Evolutionary conservation across 2,113 vertebrate species (phyloP).

Genomic region (Alosa alosa): DNA sequence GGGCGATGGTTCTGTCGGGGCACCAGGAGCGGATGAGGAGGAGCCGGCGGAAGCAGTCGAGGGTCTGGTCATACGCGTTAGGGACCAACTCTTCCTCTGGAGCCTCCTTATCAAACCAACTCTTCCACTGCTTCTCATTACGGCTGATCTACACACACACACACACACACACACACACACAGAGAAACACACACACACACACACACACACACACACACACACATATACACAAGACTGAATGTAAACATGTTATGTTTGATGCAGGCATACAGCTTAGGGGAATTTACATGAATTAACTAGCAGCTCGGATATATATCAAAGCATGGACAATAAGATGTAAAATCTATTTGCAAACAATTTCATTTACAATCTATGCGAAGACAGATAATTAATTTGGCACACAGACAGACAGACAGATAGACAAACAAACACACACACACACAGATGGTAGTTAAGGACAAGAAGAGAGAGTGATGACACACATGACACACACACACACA

Average conservation of each 20-base stretch:
- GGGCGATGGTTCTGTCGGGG: conserved; percentile 92
- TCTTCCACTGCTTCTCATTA: conserved; percentile 92
- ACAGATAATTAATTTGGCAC: not conserved
- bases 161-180: not conserved
- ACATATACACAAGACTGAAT: not conserved
- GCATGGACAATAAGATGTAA: not conserved
- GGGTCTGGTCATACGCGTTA: conserved; percentile 81
- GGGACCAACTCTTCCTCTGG: conserved; percentile 88
- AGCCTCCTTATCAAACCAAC: conserved; percentile 92
- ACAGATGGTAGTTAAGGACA: no score
- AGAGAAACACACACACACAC: not conserved
- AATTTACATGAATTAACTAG: not conserved
- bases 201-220: conserved; percentile 8
- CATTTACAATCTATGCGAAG: not conserved
- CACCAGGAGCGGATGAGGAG: conserved; percentile 95
- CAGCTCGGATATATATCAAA: not conserved
- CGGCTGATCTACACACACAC: conserved; percentile 77
- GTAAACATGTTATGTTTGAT: not conserved
- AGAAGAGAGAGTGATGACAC: no score
- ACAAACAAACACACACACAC: not conserved
- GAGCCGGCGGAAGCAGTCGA: conserved; percentile 86
- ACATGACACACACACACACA: not conserved
- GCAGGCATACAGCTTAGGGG: not conserved
- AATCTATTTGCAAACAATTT: not conserved
- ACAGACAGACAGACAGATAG: not conserved